phyloP scores from a whole-genome alignment of 2,797 vertebrate genomes.

The Trichosurus vulpecula region DNA sequence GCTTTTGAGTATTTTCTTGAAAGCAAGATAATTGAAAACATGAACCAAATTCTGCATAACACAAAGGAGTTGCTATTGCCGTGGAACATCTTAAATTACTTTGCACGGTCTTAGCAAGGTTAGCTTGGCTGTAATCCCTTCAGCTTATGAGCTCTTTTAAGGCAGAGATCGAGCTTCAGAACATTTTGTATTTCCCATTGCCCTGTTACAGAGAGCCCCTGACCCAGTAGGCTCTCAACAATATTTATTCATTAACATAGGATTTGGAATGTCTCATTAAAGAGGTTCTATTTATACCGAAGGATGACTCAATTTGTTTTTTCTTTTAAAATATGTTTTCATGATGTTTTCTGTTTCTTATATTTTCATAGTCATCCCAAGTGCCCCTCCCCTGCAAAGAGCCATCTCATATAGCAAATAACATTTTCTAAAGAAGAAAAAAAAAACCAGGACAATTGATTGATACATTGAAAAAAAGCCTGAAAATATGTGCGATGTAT shows the following conservation, averaged over 20 bases:
- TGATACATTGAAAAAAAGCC: neutral
- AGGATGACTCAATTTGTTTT: neutral
- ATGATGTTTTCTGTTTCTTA: neutral
- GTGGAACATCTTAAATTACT: neutral
- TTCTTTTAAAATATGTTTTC: neutral
- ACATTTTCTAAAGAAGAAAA: neutral
- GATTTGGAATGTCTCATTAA: neutral
- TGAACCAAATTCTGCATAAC: slow-evolving; percentile 16
- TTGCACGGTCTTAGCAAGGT: neutral
- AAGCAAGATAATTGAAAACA: neutral
- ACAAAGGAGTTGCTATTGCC: neutral
- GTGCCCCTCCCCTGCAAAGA: neutral
- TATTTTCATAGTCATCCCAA: neutral
- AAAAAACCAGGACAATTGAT: neutral
- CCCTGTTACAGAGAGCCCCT: neutral
- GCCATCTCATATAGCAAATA: neutral
- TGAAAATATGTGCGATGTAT: neutral
- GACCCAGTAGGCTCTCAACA: neutral
- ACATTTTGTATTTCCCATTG: neutral
- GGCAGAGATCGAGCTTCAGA: neutral
- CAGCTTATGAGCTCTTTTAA: neutral
- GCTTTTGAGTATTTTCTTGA: slow-evolving; percentile 3
- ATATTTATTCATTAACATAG: neutral
- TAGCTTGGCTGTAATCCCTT: neutral
- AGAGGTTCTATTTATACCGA: neutral